phyloP scores from a whole-genome alignment of 2,797 vertebrate genomes.

The Phaenicophaeus curvirostris region DNA sequence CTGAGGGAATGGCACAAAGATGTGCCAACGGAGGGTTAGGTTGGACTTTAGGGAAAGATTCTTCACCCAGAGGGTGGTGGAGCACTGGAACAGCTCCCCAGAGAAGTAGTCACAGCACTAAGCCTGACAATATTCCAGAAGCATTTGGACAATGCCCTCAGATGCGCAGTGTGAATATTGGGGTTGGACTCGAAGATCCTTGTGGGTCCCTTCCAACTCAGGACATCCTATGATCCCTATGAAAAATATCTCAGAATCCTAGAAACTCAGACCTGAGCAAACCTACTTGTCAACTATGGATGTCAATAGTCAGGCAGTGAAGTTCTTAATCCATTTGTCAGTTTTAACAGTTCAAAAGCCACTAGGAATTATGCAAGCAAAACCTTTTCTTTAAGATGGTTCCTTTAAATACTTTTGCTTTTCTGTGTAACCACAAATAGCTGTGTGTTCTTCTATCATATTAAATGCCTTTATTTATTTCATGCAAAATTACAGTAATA shows the following conservation, averaged over 20 bases:
- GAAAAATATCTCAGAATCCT: not conserved
- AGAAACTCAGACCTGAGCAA: not conserved
- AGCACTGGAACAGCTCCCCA: too few relatives aligned
- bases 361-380: not conserved
- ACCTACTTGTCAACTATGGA: accelerated
- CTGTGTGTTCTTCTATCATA: not conserved
- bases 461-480: not conserved
- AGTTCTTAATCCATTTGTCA: not conserved
- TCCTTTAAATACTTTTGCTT: not conserved
- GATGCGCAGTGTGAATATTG: too few relatives aligned
- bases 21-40: too few relatives aligned
- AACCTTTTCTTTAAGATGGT: not conserved
- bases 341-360: not conserved
- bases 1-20: too few relatives aligned
- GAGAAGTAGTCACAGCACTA: too few relatives aligned
- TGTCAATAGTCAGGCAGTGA: not conserved
- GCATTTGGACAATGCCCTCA: too few relatives aligned
- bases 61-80: too few relatives aligned
- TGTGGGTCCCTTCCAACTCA: too few relatives aligned
- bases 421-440: not conserved
- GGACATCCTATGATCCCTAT: too few relatives aligned
- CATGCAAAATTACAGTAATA: not conserved
- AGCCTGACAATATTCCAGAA: too few relatives aligned
- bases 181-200: too few relatives aligned
- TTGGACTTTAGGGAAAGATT: too few relatives aligned